Base-by-base conservation (phyloP, 1,140 invertebrate species). In the Lerema accius region DNA sequence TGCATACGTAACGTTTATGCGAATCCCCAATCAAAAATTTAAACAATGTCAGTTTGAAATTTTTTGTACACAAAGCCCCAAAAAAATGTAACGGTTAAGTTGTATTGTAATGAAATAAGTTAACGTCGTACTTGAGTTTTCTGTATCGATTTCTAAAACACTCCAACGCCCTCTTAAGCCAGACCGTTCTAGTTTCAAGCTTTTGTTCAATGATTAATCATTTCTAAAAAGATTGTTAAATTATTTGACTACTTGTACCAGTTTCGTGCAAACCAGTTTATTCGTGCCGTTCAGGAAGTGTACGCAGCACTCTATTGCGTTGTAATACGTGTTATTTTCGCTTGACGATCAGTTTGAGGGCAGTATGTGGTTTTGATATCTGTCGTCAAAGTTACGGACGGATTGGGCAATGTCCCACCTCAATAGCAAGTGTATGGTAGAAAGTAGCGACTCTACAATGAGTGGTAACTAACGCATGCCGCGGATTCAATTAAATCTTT, bases 401-500 rank as follows among this genome's bases (percentile, higher is more conserved):
- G 42, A 69, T 76, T 73, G 69, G 69, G 80, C 80, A 82, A 84
- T 73, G 71, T 78, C 80, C 82, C 82, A 84, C 79, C 78, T 80
- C 60, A 59, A 32, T 50, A 42, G 50, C 45, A 63, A 63, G 60
- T 59, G 60, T 60, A 67, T 63, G 51, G 68, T 84, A 86, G 86
- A 89, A 87, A 87, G 86, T 83, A 62, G 79, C 69, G 62, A 67
- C 72, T 67, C 73, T 73, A 83, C 80, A 82, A 84, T 80, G 72
- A 82, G 72, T 80, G 74, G 73, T 81, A 78, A 82, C 77, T 68
- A 67, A 80, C 74, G 78, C 83, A 85, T 87, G 76, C 84, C 85
- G 68, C 63, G 67, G 78, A 82, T 80, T 84, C 82, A 88, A 89
- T 86, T 82, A 79, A 80, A 84, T 81, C 81, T 77, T 75, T 87